Percentiles rank a stretch among this genome's conserved stretches.
Conservation (phyloP, 2,888 invertebrate genomes). For the Ceraclea dissimilis region DNA sequence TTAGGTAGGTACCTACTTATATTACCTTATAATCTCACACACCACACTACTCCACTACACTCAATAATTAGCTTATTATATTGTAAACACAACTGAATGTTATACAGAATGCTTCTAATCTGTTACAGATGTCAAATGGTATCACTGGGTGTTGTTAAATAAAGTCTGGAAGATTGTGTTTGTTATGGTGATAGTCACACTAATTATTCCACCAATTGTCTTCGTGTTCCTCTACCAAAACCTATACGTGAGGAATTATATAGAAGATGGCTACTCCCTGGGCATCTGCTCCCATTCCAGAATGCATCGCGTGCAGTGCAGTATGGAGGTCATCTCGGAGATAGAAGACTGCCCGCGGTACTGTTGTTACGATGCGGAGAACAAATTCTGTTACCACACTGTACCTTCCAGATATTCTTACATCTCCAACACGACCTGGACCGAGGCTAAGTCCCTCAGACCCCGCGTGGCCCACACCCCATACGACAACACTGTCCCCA, state of each 20-base stretch:
- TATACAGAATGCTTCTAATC: no score
- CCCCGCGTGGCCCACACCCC: slow-evolving; percentile 37
- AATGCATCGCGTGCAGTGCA: slow-evolving; percentile 36
- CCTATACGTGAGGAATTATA: slow-evolving; percentile 33
- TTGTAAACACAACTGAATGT: no score
- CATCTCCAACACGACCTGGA: slow-evolving; percentile 34
- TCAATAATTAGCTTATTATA: no score
- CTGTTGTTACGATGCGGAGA: slow-evolving; percentile 46
- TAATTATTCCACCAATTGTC: slow-evolving; percentile 35
- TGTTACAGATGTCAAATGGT: slow-evolving; percentile 41
- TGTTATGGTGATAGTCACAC: slow-evolving; percentile 30
- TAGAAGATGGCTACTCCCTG: slow-evolving; percentile 37
- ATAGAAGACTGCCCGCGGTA: slow-evolving; percentile 37
- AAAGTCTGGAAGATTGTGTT: slow-evolving; percentile 34
- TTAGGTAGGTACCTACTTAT: no score
- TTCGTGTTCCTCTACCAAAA: slow-evolving; percentile 35
- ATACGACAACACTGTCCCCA: slow-evolving; percentile 31
- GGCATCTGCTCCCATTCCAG: slow-evolving; percentile 39
- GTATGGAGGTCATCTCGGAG: slow-evolving; percentile 33
- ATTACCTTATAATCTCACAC: no score
- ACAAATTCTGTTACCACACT: slow-evolving; percentile 45
- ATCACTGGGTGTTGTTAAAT: slow-evolving; percentile 38
- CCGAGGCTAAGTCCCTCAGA: slow-evolving; percentile 33
- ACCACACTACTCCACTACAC: no score
- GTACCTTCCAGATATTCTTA: slow-evolving; percentile 48